These are phyloP conservation scores for Volucella zonaria DNA, from an alignment of 2,888 invertebrate genomes.

Conservation along the genomic window DNA sequence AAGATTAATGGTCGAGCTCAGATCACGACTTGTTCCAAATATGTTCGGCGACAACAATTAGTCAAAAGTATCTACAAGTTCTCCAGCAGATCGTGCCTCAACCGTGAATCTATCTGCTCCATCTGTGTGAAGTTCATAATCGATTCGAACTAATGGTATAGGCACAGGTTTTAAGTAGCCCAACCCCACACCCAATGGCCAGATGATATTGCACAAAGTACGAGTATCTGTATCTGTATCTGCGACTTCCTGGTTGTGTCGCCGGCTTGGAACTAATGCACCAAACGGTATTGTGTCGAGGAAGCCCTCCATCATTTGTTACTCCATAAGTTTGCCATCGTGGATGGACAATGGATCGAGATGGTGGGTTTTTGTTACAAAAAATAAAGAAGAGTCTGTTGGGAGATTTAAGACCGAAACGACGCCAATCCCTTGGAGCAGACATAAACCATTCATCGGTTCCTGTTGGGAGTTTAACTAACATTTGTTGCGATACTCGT, in stretches of 20 bases:
- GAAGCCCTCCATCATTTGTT: slow-evolving; percentile 41
- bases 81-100: not conserved
- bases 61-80: slow-evolving; percentile 5
- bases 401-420: slow-evolving; percentile 22
- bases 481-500: not conserved
- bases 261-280: slow-evolving; percentile 11
- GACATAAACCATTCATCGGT: slow-evolving; percentile 28
- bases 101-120: not conserved
- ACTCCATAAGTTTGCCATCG: slow-evolving; percentile 4
- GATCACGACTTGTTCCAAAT: slow-evolving; percentile 26
- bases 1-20: slow-evolving; percentile 3
- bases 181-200: slow-evolving; percentile 18
- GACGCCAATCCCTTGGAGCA: slow-evolving; percentile 30
- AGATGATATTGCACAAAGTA: slow-evolving; percentile 25
- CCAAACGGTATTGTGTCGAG: slow-evolving; percentile 37
- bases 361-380: not conserved
- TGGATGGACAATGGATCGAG: not conserved
- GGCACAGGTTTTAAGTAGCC: slow-evolving; percentile 3
- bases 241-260: slow-evolving; percentile 48
- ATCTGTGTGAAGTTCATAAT: slow-evolving; percentile 17
- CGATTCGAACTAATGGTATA: slow-evolving; percentile 22
- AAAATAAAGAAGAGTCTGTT: not conserved
- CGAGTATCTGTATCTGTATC: too few relatives aligned
- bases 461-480: slow-evolving; percentile 12
- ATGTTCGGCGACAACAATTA: not conserved